Base-by-base conservation (phyloP, 1,140 invertebrate species). In the Tyrophagus putrescentiae region DNA sequence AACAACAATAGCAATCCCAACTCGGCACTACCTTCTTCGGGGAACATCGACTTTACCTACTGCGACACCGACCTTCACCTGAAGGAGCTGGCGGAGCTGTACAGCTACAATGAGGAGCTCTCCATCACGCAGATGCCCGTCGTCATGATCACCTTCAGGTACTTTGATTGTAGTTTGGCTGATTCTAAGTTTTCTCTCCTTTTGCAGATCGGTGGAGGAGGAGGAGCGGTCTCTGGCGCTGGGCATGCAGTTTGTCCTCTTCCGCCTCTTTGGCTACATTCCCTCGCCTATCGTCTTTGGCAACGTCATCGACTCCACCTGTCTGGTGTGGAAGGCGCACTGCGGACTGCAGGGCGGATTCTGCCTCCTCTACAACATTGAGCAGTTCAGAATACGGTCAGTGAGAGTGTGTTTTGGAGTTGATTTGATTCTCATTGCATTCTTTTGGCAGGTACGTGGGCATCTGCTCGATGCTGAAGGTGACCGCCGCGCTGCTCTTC, bases 241-340 rank as follows among this genome's bases (percentile, higher is more conserved):
- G 27, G 91, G 91, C 61, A 87, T 96, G 82, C 91, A 96, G 74
- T 94, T 94, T 75, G 90, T 95, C 42, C 89, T 94, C 68, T 89
- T 94, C 73, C 78, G 91, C 56, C 74, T 95, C 13, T 92, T 94
- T 74, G 90, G 89, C 66, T 93, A 94, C 70, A 94, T 96, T 68
- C 91, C 91, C 18, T 86, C 88, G 25, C 91, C 91, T 13, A 94
- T 96, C 65, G 75, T 94, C 62, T 95, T 94, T 76, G 91, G 91
- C 25, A 91, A 90, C 73, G 79, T 92, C 27, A 95, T 96, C 64
- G 91, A 96, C 72, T 90, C 87, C 11, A 89, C 90, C 0, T 96
- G 91, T 71, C 72, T 94, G n/a, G 73, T 93, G 4, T 94, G 90
- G 90, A 90, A 90, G 68, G 83, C 84, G 48, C 82, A 84, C 11